These are phyloP conservation scores for Aphelocoma californica DNA, from an alignment of 2,797 vertebrate species.

Conservation along the genomic window DNA sequence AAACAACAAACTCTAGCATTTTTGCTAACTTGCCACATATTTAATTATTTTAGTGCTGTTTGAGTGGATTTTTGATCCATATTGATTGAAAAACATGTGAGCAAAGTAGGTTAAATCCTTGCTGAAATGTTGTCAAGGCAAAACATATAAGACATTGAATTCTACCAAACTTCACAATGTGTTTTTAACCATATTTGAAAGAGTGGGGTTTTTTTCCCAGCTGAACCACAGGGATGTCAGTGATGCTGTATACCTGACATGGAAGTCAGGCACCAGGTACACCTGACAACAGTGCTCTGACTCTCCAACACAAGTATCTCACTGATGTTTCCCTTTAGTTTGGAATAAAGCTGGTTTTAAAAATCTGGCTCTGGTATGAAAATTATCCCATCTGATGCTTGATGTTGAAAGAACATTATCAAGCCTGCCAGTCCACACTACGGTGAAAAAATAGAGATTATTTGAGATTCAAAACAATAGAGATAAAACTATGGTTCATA, in stretches of 20 bases:
- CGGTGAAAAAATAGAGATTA: constrained; percentile 44
- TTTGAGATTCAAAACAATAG: constrained; percentile 5
- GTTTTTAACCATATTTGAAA: neutral
- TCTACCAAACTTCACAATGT: neutral
- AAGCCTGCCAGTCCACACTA: neutral
- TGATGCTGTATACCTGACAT: neutral
- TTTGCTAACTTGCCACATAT: neutral
- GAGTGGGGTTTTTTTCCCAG: neutral
- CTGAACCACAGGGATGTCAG: neutral
- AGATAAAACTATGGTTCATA: neutral
- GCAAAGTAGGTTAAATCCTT: neutral
- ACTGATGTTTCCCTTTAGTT: neutral
- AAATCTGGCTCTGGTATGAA: neutral
- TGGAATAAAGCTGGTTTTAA: neutral
- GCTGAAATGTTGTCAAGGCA: neutral
- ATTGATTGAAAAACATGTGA: neutral
- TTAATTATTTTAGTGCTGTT: neutral
- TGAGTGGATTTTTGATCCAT: neutral
- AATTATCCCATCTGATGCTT: neutral
- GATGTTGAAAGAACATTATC: neutral
- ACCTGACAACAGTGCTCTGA: neutral
- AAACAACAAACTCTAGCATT: neutral
- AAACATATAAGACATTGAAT: neutral
- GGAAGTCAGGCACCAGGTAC: neutral
- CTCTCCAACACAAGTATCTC: neutral